Evolutionary conservation across 2,113 vertebrate species (phyloP), one percentile per base, ranked within the genome.

Genomic region (Willisornis vidua): DNA sequence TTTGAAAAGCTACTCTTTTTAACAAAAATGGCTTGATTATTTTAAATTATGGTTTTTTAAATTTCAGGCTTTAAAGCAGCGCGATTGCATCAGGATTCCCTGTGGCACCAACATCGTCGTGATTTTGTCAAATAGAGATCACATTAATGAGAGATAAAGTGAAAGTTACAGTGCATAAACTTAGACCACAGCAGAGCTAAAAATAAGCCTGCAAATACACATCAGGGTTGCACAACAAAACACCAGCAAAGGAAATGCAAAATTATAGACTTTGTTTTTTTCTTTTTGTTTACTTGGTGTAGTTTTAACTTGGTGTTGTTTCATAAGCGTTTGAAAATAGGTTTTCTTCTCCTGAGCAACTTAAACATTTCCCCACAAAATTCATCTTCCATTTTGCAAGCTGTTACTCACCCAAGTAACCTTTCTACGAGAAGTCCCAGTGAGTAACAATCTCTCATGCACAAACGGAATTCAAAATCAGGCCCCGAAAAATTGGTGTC

Each of bases 81-180:
- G 54, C 7, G 51, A 15, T 25, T 7, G 35, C 0, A 0, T 25
- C 4, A 19, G 67, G 62, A 63, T 48, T 82, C 75, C 39, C 43
- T 31, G 54, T 65, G 4, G 0, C n/a, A 11, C 29, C 29, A 66
- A 45, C 63, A 7, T 6, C 16, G 9, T 5, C 7, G 6, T 81
- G 68, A 76, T 88, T 94, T 97, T 93, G 87, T 80, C 86, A 92
- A 95, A 93, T 35, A 85, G 68, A 51, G 80, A 92, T 82, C 79
- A 29, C 51, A 37, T 92, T 96, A 93, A 90, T 94, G 76, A 97
- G 92, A 94, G 95, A 96, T 97, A 91, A 97, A 97, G 94, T 97
- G 96, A 98, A 97, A 98, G 96, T 97, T 88, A 87, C 73, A 85
- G 46, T 15, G 85, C 90, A 93, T 85, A 97, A 96, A 97, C 95